phyloP scores from a whole-genome alignment of 2,888 invertebrate genomes.

The Campoplex nolae region DNA sequence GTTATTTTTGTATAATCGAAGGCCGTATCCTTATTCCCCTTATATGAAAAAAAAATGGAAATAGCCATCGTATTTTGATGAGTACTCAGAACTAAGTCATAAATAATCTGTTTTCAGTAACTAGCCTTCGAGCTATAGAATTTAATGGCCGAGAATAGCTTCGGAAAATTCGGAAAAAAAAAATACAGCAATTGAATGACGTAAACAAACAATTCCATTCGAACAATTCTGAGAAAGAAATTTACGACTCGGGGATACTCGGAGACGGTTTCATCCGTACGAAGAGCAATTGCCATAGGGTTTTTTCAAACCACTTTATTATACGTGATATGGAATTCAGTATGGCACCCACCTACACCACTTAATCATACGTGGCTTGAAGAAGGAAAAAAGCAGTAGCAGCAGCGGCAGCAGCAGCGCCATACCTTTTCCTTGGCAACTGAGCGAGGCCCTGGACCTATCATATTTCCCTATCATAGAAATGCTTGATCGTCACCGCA shows the following conservation, averaged over 20 bases:
- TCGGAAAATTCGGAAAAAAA: neutral
- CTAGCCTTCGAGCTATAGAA: neutral
- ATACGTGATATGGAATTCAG: constrained; percentile 10
- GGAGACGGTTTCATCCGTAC: neutral
- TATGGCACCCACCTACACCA: neutral
- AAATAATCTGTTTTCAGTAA: neutral
- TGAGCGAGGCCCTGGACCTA: constrained; percentile 69
- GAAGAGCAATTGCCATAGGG: constrained; percentile 7
- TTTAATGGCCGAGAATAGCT: neutral
- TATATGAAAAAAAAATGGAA: neutral
- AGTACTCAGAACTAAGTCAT: neutral
- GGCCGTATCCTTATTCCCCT: neutral
- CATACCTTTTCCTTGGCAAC: constrained; percentile 68
- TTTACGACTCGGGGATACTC: neutral
- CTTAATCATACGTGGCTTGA: constrained; percentile 12
- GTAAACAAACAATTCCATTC: neutral
- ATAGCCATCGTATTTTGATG: neutral
- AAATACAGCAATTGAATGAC: neutral
- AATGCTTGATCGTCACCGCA: constrained; percentile 48
- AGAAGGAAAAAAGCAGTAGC: constrained; percentile 15
- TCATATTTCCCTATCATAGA: constrained; percentile 78
- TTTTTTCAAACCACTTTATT: constrained; percentile 1
- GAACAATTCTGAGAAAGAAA: neutral
- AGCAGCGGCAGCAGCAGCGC: constrained; percentile 70
- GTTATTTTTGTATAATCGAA: constrained; percentile 4